These are phyloP conservation scores for Phylloscopus trochilus DNA, from an alignment of 2,113 vertebrate species.

Conservation along the genomic window DNA sequence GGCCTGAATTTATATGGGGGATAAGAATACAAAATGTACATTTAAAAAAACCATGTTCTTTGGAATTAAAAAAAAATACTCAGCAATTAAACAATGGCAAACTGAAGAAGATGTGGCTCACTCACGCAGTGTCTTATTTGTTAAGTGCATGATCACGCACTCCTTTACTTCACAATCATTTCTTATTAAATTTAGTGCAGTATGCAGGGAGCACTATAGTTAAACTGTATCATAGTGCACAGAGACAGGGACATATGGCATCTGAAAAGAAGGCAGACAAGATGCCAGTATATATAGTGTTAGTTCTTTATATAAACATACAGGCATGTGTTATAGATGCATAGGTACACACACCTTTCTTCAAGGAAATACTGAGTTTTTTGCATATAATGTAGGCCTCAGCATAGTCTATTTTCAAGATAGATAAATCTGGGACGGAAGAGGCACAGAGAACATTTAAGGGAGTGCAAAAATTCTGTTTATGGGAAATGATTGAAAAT, in stretches of 20 bases:
- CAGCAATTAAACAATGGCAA: background rate
- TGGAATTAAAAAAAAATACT: background rate
- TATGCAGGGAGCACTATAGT: background rate
- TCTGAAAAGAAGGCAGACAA: background rate
- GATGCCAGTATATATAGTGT: background rate
- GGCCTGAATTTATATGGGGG: background rate
- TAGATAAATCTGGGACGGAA: background rate
- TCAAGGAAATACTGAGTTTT: background rate
- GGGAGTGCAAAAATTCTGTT: background rate
- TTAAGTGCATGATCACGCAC: background rate
- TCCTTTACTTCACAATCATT: background rate
- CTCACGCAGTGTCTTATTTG: background rate
- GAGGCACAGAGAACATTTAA: background rate
- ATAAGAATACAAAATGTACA: background rate
- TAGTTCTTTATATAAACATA: background rate
- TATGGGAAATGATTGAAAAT: background rate
- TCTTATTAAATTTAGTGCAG: background rate
- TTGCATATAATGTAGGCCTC: background rate
- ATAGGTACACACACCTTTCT: background rate
- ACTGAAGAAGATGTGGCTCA: background rate
- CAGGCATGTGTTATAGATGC: too few species aligned
- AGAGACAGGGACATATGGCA: background rate
- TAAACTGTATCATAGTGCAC: background rate
- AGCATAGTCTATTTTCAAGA: background rate
- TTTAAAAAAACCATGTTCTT: background rate